Base-by-base conservation (phyloP, 2,888 invertebrate genomes). In the Antheraea yamamai region DNA sequence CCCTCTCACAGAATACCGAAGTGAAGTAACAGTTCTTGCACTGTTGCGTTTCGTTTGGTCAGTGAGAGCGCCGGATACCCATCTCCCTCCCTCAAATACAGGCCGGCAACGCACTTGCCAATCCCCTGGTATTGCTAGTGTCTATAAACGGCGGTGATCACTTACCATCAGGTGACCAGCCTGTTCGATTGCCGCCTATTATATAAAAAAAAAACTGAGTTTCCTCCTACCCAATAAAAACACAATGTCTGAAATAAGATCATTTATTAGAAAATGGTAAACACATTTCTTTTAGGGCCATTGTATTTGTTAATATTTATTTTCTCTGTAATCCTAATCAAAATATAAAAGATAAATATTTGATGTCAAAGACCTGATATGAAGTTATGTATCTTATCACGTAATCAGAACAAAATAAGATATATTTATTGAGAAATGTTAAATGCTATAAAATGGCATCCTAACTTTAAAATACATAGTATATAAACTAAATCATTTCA, bases 351-450 rank as follows among this genome's bases (percentile, higher is more conserved):
- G n/a, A 39, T n/a, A 70, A 70, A 2, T 7, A 39, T 70, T 68
- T 39, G 52, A 74, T 55, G 30, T 35, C 68, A 74, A 76, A 70
- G 39, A 70, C 70, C 70, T 39, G 70, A 70, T 70, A 66, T 66
- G n/a, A 23, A 23, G 20, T 61, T 64, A 66, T 30, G 18, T 70
- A 70, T 70, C 70, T 70, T 70, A 70, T 70, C 70, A n/a, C 1
- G 2, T 10, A 39, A 70, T 70, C 70, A 70, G 39, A 8, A 26
- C 30, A 30, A 66, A 30, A 66, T n/a, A 30, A 16, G 64, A 30
- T 66, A 30, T 20, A 66, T 66, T 30, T 30, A 66, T 30, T 66
- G 64, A 66, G 30, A 66, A 66, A 16, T 66, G 26, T 10, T 30
- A 12, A 0, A 66, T 30, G 26, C 6, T 16, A 16, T 26, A 66